Percentiles rank a stretch among this genome's conserved stretches.
Evolutionary conservation across 1,140 invertebrate genomes (phyloP).

Genomic region (Forficula auricularia): DNA sequence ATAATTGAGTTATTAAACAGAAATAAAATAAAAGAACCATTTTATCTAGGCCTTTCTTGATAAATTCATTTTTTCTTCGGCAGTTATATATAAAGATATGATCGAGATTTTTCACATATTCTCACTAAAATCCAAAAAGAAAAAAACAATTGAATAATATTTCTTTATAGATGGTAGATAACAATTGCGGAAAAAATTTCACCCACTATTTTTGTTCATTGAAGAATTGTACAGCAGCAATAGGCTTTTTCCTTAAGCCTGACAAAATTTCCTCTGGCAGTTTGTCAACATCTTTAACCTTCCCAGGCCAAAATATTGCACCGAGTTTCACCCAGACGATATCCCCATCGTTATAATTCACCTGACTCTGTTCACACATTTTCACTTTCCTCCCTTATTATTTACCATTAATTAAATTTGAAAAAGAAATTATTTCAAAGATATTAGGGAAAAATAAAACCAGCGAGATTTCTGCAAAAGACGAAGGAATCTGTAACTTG

Average conservation of each 20-base stretch:
- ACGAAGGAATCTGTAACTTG: too few relatives aligned
- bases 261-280: slow-evolving; percentile 36
- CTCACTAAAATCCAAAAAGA: slow-evolving; percentile 38
- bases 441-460: too few relatives aligned
- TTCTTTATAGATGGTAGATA: too few relatives aligned
- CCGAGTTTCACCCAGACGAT: slow-evolving; percentile 67
- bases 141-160: slow-evolving; percentile 5
- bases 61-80: slow-evolving; percentile 55
- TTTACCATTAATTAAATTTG: too few relatives aligned
- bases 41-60: slow-evolving; percentile 60
- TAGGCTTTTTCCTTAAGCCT: slow-evolving; percentile 42
- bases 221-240: slow-evolving; percentile 64
- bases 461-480: too few relatives aligned
- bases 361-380: slow-evolving; percentile 43
- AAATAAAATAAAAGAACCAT: too few relatives aligned
- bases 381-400: too few relatives aligned
- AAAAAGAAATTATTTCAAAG: too few relatives aligned
- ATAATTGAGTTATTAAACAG: too few relatives aligned
- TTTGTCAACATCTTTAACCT: slow-evolving; percentile 42
- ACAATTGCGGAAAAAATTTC: too few relatives aligned
- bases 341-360: slow-evolving; percentile 47
- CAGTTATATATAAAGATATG: slow-evolving; percentile 59
- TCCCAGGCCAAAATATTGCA: slow-evolving; percentile 58
- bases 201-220: slow-evolving; percentile 65
- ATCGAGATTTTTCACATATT: slow-evolving; percentile 52